phyloP scores from a whole-genome alignment of 2,888 invertebrate genomes.

The Conchocele bisecta region DNA sequence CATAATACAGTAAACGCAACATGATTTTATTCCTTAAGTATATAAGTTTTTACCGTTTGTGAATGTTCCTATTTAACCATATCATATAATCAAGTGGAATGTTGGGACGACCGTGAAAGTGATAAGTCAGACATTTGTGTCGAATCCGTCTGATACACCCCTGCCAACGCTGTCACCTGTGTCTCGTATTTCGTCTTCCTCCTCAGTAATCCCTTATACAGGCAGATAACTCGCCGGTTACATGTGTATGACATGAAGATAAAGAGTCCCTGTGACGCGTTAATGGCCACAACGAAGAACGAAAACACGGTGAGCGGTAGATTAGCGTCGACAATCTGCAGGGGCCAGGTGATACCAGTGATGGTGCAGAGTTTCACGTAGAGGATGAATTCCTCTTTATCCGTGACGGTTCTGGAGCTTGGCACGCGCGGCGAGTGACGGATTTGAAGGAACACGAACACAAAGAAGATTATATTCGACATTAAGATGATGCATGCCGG shows the following conservation, averaged over 20 bases:
- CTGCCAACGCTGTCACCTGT: too few species aligned
- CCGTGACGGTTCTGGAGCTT: constrained; percentile 18
- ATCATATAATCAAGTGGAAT: too few species aligned
- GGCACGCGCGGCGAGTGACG: constrained; percentile 25
- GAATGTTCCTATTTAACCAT: too few species aligned
- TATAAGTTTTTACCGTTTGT: too few species aligned
- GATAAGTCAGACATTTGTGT: too few species aligned
- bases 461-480: constrained; percentile 60
- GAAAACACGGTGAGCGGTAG: constrained; percentile 57
- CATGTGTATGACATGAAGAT: constrained; percentile 64
- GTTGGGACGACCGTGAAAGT: too few species aligned
- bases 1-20: too few species aligned
- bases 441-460: constrained; percentile 52
- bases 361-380: constrained; percentile 67
- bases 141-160: too few species aligned
- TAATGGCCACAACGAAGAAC: constrained; percentile 60
- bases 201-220: constrained; percentile 47
- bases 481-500: constrained; percentile 57
- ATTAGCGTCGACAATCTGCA: constrained; percentile 64
- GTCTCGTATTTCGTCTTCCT: too few species aligned
- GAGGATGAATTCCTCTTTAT: constrained; percentile 55
- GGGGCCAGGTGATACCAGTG: constrained; percentile 70
- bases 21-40: too few species aligned
- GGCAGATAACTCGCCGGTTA: constrained; percentile 55
- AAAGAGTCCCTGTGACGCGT: constrained; percentile 66